Percentiles rank a stretch among this genome's conserved stretches.
These are phyloP conservation scores for Heliconius ismenius DNA, from an alignment of 2,888 invertebrate species.

Conservation along the genomic window DNA sequence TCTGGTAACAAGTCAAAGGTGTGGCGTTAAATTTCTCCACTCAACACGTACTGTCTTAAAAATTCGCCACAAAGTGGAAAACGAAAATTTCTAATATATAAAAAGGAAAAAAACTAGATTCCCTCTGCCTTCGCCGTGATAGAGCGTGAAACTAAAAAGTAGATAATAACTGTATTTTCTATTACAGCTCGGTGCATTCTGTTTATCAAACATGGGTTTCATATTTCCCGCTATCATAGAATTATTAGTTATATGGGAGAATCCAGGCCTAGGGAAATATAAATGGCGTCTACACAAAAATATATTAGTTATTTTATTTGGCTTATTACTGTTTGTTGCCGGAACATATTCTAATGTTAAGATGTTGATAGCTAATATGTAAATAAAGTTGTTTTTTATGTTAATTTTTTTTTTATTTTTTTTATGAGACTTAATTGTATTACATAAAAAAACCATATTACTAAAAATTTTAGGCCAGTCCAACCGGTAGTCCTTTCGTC, in stretches of 20 bases:
- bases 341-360: constrained; percentile 70
- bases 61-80: too few relatives aligned
- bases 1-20: too few relatives aligned
- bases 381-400: constrained; percentile 38
- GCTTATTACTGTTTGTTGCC: constrained; percentile 63
- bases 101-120: too few relatives aligned
- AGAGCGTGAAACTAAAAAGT: too few relatives aligned
- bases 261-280: constrained; percentile 64
- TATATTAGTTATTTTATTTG: constrained; percentile 57
- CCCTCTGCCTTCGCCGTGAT: too few relatives aligned
- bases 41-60: too few relatives aligned
- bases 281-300: constrained; percentile 72
- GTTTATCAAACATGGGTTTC: constrained; percentile 74
- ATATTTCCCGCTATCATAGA: constrained; percentile 74
- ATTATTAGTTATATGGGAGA: constrained; percentile 68
- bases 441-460: too few relatives aligned
- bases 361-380: constrained; percentile 62
- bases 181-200: constrained; percentile 74
- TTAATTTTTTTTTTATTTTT: not conserved
- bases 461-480: too few relatives aligned
- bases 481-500: too few relatives aligned
- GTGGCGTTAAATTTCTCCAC: too few relatives aligned
- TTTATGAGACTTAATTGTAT: not conserved
- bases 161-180: not conserved
- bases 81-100: too few relatives aligned